Conservation (phyloP, 2,888 invertebrate genomes). For the Cepaea hortensis region DNA sequence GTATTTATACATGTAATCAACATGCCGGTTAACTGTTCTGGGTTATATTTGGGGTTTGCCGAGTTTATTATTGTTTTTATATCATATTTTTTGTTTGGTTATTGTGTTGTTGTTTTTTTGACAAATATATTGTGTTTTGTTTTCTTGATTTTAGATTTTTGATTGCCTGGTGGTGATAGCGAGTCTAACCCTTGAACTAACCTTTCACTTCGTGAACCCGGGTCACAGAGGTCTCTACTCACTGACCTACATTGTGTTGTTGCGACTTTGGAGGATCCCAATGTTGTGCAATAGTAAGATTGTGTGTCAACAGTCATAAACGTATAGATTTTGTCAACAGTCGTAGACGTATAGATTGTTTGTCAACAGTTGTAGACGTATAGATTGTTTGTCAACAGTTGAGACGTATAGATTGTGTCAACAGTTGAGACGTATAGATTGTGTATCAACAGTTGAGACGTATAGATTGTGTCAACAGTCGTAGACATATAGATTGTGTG, state of each 20-base stretch:
- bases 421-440: no score
- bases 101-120: no score
- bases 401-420: no score
- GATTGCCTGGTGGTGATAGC: slow-evolving; percentile 63
- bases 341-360: neutral
- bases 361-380: neutral
- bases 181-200: slow-evolving; percentile 61
- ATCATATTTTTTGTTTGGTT: no score
- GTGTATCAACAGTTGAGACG: no score
- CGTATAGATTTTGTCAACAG: neutral
- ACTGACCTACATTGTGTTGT: slow-evolving; percentile 60
- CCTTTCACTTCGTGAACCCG: slow-evolving; percentile 60
- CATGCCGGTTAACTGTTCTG: no score
- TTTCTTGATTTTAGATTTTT: slow-evolving; percentile 59
- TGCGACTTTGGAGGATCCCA: slow-evolving; percentile 66
- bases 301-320: neutral
- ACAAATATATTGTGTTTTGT: no score
- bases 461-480: no score
- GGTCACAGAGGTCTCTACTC: slow-evolving; percentile 57
- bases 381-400: neutral
- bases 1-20: no score
- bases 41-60: no score
- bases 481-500: no score
- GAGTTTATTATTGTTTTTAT: no score
- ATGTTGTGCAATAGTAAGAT: slow-evolving; percentile 65